Base-by-base conservation (phyloP, 2,113 vertebrate species). In the Bombycilla garrulus region DNA sequence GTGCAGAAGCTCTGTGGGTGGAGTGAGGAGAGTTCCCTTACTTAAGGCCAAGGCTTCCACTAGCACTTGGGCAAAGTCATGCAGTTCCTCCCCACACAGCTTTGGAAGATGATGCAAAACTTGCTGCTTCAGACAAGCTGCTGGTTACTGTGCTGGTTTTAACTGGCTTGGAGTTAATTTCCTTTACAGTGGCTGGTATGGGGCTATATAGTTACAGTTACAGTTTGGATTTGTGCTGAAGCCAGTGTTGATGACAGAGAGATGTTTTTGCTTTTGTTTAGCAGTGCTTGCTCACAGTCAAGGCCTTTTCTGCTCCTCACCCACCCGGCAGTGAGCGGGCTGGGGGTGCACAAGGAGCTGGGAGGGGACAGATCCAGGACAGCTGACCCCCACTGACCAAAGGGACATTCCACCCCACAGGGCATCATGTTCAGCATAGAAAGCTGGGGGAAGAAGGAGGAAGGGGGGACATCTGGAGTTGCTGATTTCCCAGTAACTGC, bases 1-100 rank as follows among this genome's bases (percentile, higher is more conserved):
- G 73, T 42, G 70, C 84, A 72, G 60, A 84, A 61, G 45, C 11
- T 91, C 50, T 36, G 89, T 82, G 91, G 87, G 94, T 62, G 90
- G 74, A 90, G 35, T 23, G 48, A 77, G 42, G n/a, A 81, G 92
- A 70, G 24, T 19, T 94, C 82, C 80, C 29, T 90, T 65, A 54
- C 67, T 62, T 62, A 45, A 66, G 38, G 78, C 80, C 65, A 73
- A 90, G 81, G 47, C 70, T 91, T 26, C 38, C 24, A 51, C 36
- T 7, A 16, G 58, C 24, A 15, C 26, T 74, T 21, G 47, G 58
- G 71, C 29, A 71, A 80, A 77, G 33, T 24, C 42, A 9, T 2
- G 20, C 23, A 67, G 11, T 10, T 73, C 25, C 18, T 26, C 15
- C 22, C 12, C 10, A 36, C 10, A 4, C 12, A 20, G 6, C 11